Base-by-base conservation (phyloP, 2,113 vertebrate species). In the Larimichthys crocea region DNA sequence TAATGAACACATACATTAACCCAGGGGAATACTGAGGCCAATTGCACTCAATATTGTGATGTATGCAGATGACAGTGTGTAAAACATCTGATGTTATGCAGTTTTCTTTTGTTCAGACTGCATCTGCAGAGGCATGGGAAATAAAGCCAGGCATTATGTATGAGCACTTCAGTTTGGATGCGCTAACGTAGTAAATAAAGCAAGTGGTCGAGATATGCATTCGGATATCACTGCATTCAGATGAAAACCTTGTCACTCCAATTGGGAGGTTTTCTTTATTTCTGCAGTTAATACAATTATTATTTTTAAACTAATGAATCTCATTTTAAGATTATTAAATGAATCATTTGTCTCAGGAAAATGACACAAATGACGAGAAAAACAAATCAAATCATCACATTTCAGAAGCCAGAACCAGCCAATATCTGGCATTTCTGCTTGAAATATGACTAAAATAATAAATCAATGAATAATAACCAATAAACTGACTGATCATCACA, bases 41-140 rank as follows among this genome's bases (percentile, higher is more conserved):
- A 49, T 17, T 71, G 22, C 11, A 49, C 0, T 83, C 57, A 62
- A 40, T 62, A 55, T 79, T 12, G 15, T 42, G 50, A 82, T 72
- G 61, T 87, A 89, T 87, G 86, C 86, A 80, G 87, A 88, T 83
- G 89, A 86, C 76, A 65, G 55, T 57, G 56, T 76, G 20, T 19
- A 75, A 64, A 87, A 79, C 17, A 79, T 79, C 42, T 68, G 49
- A 80, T 66, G 74, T 77, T 53, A 70, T 40, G 4, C 29, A 8
- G 55, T 66, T 87, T 80, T 65, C 5, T 64, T 35, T 65, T 63
- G 24, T 56, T 53, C 49, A 31, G n/a, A 46, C 11, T 46, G 15
- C 3, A 46, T 71, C 17, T 70, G 42, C 26, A 62, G 50, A 65
- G 50, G 49, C 72, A 55, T 57, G 75, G 74, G 40, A 85, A 73